These are phyloP conservation scores for Fistularia commersonii DNA, from an alignment of 2,797 vertebrate genomes.

Conservation along the genomic window DNA sequence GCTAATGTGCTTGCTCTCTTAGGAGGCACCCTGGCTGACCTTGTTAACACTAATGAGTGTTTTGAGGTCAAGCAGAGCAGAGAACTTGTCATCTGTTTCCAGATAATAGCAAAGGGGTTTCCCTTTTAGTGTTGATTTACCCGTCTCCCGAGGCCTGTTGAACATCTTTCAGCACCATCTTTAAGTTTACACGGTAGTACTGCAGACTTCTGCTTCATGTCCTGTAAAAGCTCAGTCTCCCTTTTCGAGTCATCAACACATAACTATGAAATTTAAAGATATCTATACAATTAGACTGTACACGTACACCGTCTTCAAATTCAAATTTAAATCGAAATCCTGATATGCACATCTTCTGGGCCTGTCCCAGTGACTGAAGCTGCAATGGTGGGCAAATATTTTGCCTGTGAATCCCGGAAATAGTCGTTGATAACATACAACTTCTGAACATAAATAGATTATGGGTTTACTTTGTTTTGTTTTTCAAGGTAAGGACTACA, in stretches of 20 bases:
- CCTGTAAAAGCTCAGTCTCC: slow-evolving; percentile 26
- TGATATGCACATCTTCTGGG: too few species aligned
- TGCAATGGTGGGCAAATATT: too few species aligned
- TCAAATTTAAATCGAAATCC: too few species aligned
- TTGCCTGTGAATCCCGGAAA: too few species aligned
- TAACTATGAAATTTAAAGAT: not conserved
- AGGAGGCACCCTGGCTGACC: slow-evolving; percentile 32
- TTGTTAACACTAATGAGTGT: slow-evolving; percentile 51
- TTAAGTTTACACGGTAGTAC: slow-evolving; percentile 10
- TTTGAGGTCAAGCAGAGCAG: slow-evolving; percentile 44
- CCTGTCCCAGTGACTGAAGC: too few species aligned
- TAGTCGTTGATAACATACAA: too few species aligned
- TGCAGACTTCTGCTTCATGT: slow-evolving; percentile 24
- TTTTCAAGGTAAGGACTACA: too few species aligned
- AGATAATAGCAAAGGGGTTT: slow-evolving; percentile 45
- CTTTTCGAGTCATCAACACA: slow-evolving; percentile 35
- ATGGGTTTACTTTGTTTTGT: too few species aligned
- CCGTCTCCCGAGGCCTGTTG: slow-evolving; percentile 31
- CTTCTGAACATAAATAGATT: too few species aligned
- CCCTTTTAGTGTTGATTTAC: slow-evolving; percentile 43
- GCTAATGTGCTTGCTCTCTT: slow-evolving; percentile 12
- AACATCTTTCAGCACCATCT: slow-evolving; percentile 22
- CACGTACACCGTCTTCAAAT: too few species aligned
- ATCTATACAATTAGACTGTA: too few species aligned
- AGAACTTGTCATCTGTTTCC: slow-evolving; percentile 37